A percentile compares a stretch with the other conserved stretches of the same genome.
These are phyloP conservation scores for Pollenia amentaria DNA, from an alignment of 2,888 invertebrate genomes.

Conservation along the genomic window DNA sequence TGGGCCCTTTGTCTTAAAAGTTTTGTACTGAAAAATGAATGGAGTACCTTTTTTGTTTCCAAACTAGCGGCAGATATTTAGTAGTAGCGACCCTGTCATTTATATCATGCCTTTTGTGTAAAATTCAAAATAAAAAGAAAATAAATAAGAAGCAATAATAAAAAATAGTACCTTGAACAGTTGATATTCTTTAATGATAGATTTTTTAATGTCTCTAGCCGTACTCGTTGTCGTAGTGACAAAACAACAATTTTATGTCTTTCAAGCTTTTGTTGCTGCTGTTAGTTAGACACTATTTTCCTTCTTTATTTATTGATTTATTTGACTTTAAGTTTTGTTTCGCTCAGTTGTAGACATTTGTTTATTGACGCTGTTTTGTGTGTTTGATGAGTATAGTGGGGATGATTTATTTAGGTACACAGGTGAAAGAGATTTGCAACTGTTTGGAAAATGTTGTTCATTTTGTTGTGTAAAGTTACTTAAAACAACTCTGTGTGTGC, in stretches of 20 bases:
- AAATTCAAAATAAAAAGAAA: conserved; percentile 9
- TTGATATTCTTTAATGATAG: conserved; percentile 26
- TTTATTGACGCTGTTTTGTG: conserved; percentile 5
- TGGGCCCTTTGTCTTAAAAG: no score
- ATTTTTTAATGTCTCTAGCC: conserved; percentile 23
- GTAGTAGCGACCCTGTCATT: neutral
- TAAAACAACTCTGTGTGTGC: no score
- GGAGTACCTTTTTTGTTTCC: no score
- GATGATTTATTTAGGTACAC: conserved; percentile 4
- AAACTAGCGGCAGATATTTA: neutral
- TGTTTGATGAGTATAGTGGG: conserved; percentile 19
- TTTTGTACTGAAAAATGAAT: no score
- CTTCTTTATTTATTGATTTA: conserved; percentile 68
- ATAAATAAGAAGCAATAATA: conserved; percentile 1
- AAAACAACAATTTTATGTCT: conserved; percentile 45
- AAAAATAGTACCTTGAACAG: conserved; percentile 27
- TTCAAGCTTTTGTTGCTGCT: conserved; percentile 36
- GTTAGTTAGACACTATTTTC: conserved; percentile 25
- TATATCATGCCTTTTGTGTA: conserved; percentile 17
- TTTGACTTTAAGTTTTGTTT: conserved; percentile 53
- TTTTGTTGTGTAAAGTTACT: no score
- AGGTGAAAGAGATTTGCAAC: no score
- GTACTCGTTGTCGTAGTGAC: conserved; percentile 15
- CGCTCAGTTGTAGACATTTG: conserved; percentile 2
- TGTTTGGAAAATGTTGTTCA: neutral